Evolutionary conservation across 2,888 invertebrate genomes (phyloP), one percentile per base, ranked within the genome.

Genomic region (Operophtera brumata): DNA sequence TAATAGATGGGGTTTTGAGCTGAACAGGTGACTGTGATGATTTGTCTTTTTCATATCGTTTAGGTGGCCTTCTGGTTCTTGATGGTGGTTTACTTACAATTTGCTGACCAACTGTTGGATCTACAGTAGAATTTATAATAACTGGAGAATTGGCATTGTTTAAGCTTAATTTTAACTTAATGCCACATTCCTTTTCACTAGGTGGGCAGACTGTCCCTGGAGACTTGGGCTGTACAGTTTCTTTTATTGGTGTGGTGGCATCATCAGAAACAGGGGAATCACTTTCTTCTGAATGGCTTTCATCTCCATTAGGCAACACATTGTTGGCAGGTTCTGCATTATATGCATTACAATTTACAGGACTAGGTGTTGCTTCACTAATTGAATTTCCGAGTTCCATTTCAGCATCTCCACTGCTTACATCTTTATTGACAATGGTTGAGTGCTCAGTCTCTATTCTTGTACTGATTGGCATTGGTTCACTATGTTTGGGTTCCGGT

Each of bases 91-190:
- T 90, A 51, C 81, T 70, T 47, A 67, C 66, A 57, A 73, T 81
- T 51, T 85, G 81, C 59, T 83, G 77, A 9, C 90, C 89, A 52
- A 89, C 61, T 34, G 86, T 81, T 6, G 90, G 90, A 71, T 89
- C 89, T n/a, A 90, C 90, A 53, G 90, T 90, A 1, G 89, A 89
- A 68, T 90, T 90, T 53, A 90, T 89, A 46, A 90, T 90, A 50
- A 90, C 86, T 59, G 90, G 90, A 49, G 89, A 87, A 59, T 85
- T 89, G 43, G 88, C 87, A 78, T 85, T 90, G 66, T 89, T 90
- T 57, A 90, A 74, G 63, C 89, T 89, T 48, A 90, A 71, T 72
- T 89, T 90, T 62, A 90, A 72, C 71, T 90, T 90, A 26, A 90
- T 89, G 45, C 89, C 89, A 78, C 82, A 70, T 59, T 88, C 87